phyloP scores from a whole-genome alignment of 2,888 invertebrate genomes.

The Drosophila infuscata region DNA sequence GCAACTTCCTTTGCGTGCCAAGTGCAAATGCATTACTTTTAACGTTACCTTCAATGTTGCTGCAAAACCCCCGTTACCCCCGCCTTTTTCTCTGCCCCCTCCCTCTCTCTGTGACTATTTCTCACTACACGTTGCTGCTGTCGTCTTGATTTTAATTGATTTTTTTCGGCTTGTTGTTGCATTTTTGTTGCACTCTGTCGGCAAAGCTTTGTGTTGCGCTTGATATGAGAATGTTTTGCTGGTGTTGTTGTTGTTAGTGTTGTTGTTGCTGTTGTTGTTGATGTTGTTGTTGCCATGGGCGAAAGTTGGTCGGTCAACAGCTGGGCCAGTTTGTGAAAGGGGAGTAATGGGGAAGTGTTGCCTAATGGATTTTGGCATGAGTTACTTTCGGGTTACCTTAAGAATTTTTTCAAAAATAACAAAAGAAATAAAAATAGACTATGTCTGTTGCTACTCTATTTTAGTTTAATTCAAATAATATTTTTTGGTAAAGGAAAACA shows the following conservation, averaged over 20 bases:
- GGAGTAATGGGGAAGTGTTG: constrained; percentile 7
- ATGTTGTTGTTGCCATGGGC: constrained; percentile 47
- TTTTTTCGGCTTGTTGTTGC: constrained; percentile 56
- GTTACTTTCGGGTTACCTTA: constrained; percentile 1
- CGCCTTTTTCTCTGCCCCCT: not conserved
- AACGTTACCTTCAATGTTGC: constrained; percentile 72
- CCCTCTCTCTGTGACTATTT: not conserved
- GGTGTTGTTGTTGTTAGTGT: not conserved
- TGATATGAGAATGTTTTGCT: constrained; percentile 35
- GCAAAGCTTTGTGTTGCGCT: constrained; percentile 52
- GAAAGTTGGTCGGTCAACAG: constrained; percentile 59
- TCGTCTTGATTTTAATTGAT: constrained; percentile 73
- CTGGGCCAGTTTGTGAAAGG: constrained; percentile 11
- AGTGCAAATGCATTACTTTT: constrained; percentile 78
- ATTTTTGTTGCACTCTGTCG: constrained; percentile 52
- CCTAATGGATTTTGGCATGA: constrained; percentile 9
- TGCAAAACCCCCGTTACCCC: constrained; percentile 3
- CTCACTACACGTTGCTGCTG: constrained; percentile 38
- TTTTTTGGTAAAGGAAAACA: not conserved
- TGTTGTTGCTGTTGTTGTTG: constrained; percentile 19
- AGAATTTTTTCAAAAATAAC: constrained; percentile 8
- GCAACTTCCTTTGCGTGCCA: constrained; percentile 80
- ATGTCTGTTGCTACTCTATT: not conserved
- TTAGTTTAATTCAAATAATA: not conserved
- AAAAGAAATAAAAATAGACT: not conserved